Evolutionary conservation across 2,797 vertebrate species (phyloP), one percentile per base, ranked within the genome.

Genomic region (Fistularia commersonii): DNA sequence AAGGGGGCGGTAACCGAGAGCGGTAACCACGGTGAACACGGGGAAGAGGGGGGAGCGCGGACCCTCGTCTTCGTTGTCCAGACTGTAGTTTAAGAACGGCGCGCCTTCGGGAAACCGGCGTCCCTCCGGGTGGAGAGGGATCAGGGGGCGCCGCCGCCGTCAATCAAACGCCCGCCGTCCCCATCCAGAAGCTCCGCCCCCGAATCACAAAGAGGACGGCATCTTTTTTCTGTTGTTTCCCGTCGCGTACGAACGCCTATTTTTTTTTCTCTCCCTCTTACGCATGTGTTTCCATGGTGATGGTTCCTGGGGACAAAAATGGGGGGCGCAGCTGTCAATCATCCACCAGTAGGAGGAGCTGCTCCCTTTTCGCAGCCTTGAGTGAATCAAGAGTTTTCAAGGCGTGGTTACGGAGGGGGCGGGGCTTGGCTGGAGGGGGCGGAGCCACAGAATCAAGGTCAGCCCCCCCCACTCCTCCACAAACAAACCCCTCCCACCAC

Each of bases 161-260:
- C 69, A 85, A 86, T 84, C 87, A 84, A 52, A 79, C 65, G 64
- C 80, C n/a, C n/a, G n/a, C n/a, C n/a, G n/a, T n/a, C 64, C 70
- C 74, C 59, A 65, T 73, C 72, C 77, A 76, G 81, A 81, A 76
- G 82, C 59, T 10, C 77, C 70, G 54, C 62, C 46, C 61, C 52
- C 37, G n/a, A n/a, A n/a, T n/a, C n/a, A n/a, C n/a, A n/a, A n/a
- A n/a, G n/a, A n/a, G n/a, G n/a, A n/a, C n/a, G n/a, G n/a, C 61
- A 50, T 57, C 48, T 34, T 6, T 11, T 61, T 56, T 74, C 69
- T 46, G 31, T 60, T 41, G 8, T 15, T 36, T 53, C 56, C 61
- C 41, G 40, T 44, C 74, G 84, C 80, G 70, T 47, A 74, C 53
- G 38, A 55, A 54, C 54, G 51, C 14, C 49, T 51, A 4, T 0